A percentile compares a stretch with the other conserved stretches of the same genome.
These are phyloP conservation scores for Sitobion miscanthi DNA, from an alignment of 1,140 invertebrate species.

Conservation along the genomic window DNA sequence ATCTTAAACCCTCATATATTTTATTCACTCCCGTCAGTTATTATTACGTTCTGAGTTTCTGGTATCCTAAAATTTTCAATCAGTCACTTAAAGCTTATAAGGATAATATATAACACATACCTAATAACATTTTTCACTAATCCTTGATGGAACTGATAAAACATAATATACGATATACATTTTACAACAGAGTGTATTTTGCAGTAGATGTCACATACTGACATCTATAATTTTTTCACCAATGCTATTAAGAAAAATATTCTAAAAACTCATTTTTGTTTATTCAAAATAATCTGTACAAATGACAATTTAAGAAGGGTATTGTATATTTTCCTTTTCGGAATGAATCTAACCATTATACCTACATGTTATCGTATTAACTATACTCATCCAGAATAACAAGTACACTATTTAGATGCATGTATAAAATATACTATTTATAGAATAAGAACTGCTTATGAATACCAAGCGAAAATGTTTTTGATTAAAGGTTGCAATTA, in stretches of 20 bases:
- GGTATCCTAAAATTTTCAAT: background rate
- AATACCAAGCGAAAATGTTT: too few relatives aligned
- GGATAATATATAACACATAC: background rate
- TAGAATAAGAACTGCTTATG: background rate
- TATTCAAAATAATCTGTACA: background rate
- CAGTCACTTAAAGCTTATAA: background rate
- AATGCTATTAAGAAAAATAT: background rate
- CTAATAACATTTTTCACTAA: constrained; percentile 1
- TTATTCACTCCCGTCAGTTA: background rate
- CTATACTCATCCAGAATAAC: background rate
- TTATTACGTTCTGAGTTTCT: background rate
- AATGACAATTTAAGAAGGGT: background rate
- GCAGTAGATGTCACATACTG: background rate
- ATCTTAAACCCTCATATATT: background rate
- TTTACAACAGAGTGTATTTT: background rate
- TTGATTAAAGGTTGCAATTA: too few relatives aligned
- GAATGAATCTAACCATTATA: background rate
- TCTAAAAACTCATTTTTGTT: background rate
- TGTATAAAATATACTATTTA: background rate
- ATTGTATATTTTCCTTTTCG: background rate
- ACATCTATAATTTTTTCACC: background rate
- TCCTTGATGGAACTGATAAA: background rate
- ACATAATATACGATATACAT: background rate
- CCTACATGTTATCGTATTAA: background rate
- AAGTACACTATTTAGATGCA: too few relatives aligned